Percentiles rank a stretch among this genome's conserved stretches.
phyloP scores from a whole-genome alignment of 2,113 vertebrate genomes.

The Equus przewalskii region DNA sequence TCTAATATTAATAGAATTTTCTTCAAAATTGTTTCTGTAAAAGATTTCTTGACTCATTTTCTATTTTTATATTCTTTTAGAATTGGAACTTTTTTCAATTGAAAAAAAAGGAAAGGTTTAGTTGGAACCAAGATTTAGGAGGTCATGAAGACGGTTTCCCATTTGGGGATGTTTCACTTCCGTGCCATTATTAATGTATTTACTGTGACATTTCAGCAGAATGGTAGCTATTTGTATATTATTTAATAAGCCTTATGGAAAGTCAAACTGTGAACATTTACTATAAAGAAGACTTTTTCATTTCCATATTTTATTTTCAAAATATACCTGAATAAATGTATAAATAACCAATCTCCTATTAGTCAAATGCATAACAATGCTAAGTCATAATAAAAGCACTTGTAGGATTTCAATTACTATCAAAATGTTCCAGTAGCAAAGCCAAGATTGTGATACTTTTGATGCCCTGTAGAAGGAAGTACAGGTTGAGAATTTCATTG shows the following conservation, averaged over 20 bases:
- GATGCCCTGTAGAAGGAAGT: constrained; percentile 48
- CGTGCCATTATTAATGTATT: constrained; percentile 80
- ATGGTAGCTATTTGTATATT: constrained; percentile 72
- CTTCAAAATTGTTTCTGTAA: constrained; percentile 66
- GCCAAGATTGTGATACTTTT: constrained; percentile 40
- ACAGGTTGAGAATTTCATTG: constrained; percentile 26
- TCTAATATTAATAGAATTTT: constrained; percentile 69
- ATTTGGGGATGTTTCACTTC: constrained; percentile 72
- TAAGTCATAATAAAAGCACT: constrained; percentile 17
- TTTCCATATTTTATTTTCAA: constrained; percentile 65
- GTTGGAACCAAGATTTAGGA: constrained; percentile 61
- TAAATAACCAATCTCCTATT: constrained; percentile 51
- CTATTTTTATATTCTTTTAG: constrained; percentile 84
- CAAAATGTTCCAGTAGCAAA: constrained; percentile 51
- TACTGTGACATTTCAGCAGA: constrained; percentile 65
- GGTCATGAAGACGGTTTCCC: constrained; percentile 67
- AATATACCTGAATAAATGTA: constrained; percentile 25
- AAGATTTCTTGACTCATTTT: constrained; percentile 74
- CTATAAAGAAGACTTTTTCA: constrained; percentile 56
- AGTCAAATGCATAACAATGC: background rate
- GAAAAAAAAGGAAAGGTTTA: constrained; percentile 65
- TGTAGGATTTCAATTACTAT: constrained; percentile 29
- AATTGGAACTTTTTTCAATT: constrained; percentile 73
- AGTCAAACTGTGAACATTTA: constrained; percentile 75
- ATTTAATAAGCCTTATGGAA: constrained; percentile 78